Conservation (phyloP, 2,113 vertebrate genomes). For the Pelobates fuscus region DNA sequence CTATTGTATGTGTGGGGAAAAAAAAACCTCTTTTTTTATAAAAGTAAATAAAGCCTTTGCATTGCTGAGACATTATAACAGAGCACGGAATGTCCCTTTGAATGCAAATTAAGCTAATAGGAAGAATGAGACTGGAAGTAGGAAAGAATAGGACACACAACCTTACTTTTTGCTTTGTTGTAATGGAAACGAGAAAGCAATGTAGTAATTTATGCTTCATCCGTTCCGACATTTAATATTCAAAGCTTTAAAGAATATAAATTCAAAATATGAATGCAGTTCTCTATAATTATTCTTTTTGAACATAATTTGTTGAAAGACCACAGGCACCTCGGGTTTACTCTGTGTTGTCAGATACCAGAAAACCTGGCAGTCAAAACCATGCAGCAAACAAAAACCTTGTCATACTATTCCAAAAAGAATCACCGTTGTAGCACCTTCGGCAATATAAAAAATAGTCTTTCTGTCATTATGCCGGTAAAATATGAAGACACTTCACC, state of each 20-base stretch:
- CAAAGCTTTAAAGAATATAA: not conserved
- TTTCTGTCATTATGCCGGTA: not conserved
- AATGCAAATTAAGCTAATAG: no score
- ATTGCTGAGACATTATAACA: no score
- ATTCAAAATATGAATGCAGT: no score
- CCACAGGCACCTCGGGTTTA: not conserved
- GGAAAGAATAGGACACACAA: not conserved
- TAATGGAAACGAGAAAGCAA: not conserved
- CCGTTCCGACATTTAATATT: slow-evolving; percentile 11
- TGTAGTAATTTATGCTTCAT: not conserved
- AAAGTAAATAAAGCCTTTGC: no score
- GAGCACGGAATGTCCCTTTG: no score
- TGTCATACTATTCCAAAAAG: not conserved
- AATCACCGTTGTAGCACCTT: not conserved
- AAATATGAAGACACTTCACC: not conserved
- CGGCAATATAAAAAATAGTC: slow-evolving; percentile 1
- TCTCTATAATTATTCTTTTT: slow-evolving; percentile 18
- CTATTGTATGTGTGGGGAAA: no score
- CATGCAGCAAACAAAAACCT: slow-evolving; percentile 13
- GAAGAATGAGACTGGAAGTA: no score
- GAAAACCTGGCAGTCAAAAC: not conserved
- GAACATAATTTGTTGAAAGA: slow-evolving; percentile 15
- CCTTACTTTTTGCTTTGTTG: not conserved
- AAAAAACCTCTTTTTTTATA: no score
- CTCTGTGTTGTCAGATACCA: slow-evolving; percentile 18